A percentile compares a stretch with the other conserved stretches of the same genome.
These are phyloP conservation scores for Dromas ardeola DNA, from an alignment of 2,113 vertebrate species.

Conservation along the genomic window DNA sequence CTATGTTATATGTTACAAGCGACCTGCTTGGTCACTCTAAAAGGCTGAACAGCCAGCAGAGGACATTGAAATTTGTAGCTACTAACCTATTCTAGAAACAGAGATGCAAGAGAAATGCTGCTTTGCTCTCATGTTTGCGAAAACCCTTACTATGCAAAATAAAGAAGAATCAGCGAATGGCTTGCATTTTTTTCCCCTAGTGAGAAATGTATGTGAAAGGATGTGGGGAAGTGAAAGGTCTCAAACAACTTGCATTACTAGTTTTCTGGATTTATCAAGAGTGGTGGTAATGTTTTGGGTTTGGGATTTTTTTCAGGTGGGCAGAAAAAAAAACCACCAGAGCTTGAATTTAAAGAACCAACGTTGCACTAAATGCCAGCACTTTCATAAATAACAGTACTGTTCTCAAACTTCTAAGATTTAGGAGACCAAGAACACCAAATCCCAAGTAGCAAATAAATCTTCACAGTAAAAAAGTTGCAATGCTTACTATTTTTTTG, in stretches of 20 bases:
- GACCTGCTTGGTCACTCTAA: constrained; percentile 5
- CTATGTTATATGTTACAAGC: neutral
- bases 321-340: neutral
- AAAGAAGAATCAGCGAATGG: neutral
- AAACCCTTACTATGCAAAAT: neutral
- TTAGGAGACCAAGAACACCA: neutral
- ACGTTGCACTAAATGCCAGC: neutral
- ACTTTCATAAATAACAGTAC: neutral
- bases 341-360: neutral
- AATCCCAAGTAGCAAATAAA: neutral
- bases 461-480: neutral
- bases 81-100: neutral
- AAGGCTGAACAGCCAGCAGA: constrained; percentile 19
- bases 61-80: neutral
- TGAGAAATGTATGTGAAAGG: neutral
- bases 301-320: neutral
- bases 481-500: neutral
- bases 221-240: neutral
- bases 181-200: neutral
- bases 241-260: neutral
- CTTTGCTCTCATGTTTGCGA: neutral
- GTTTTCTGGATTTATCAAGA: neutral
- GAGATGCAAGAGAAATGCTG: neutral
- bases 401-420: neutral
- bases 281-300: neutral